Percentiles rank a stretch among this genome's conserved stretches.
These are phyloP conservation scores for Eueides isabella DNA, from an alignment of 1,140 invertebrate genomes.

Conservation along the genomic window DNA sequence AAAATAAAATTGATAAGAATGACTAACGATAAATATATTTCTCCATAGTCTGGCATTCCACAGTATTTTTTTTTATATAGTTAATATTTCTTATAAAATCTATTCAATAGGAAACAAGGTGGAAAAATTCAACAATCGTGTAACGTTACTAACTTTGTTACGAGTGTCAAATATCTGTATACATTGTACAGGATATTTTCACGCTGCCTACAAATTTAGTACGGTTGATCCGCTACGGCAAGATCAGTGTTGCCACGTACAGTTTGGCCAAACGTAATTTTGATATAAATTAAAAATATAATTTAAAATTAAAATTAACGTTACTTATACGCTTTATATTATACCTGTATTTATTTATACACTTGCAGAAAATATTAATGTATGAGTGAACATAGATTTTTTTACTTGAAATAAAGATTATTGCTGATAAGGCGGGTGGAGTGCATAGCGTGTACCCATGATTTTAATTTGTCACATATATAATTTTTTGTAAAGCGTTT, in stretches of 20 bases:
- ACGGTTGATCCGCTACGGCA: conserved; percentile 54
- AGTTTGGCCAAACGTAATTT: not conserved
- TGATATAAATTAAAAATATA: not conserved
- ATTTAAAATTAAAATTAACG: not conserved
- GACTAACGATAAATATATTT: no score
- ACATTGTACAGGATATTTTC: conserved; percentile 46
- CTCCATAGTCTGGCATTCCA: no score
- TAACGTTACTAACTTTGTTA: conserved; percentile 28
- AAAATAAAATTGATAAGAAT: no score
- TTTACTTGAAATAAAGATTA: no score
- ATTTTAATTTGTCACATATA: no score
- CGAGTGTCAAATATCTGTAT: conserved; percentile 41
- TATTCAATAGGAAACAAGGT: conserved; percentile 17
- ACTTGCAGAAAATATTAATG: no score
- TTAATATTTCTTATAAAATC: conserved; percentile 4
- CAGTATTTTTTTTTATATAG: not conserved
- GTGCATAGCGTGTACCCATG: no score
- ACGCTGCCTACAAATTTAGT: conserved; percentile 55
- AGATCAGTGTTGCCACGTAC: not conserved
- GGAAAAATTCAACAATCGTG: conserved; percentile 2
- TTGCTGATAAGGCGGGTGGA: no score
- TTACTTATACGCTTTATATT: no score
- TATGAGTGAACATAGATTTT: no score
- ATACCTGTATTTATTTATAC: no score
- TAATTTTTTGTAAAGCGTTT: no score